phyloP scores from a whole-genome alignment of 2,888 invertebrate species.

The Cartodere bifasciata region DNA sequence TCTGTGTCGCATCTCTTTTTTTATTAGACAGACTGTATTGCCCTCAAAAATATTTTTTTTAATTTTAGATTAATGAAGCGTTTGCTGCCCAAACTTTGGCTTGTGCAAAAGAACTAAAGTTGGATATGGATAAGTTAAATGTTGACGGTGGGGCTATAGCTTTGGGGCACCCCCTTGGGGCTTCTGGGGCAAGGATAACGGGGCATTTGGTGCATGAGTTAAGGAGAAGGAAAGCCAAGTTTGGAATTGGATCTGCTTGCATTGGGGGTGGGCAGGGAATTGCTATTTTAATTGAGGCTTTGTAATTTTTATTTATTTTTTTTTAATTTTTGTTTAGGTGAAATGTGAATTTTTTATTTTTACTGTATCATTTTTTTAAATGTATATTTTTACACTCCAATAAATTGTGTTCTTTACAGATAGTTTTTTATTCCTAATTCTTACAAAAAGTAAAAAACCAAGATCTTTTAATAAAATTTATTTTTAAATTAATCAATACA shows the following conservation, averaged over 20 bases:
- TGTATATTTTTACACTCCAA: too few species aligned
- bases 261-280: slow-evolving; percentile 99
- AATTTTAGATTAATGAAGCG: slow-evolving; percentile 85
- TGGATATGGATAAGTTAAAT: slow-evolving; percentile 82
- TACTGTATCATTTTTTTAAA: background rate
- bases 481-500: background rate
- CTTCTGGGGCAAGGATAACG: slow-evolving; percentile 86
- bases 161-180: slow-evolving; percentile 93
- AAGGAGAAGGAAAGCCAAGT: slow-evolving; percentile 71
- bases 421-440: too few species aligned
- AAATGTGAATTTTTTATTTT: background rate
- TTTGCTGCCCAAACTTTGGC: slow-evolving; percentile 92
- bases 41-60: slow-evolving; percentile 6
- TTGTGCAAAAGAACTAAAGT: slow-evolving; percentile 76
- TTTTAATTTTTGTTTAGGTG: background rate
- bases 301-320: slow-evolving; percentile 33
- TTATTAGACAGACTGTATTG: too few species aligned
- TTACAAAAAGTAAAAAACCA: too few species aligned
- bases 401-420: too few species aligned
- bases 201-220: slow-evolving; percentile 85
- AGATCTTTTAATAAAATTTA: too few species aligned
- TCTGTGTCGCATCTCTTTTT: too few species aligned
- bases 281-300: slow-evolving; percentile 74
- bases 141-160: slow-evolving; percentile 95
- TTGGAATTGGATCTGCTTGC: slow-evolving; percentile 90